Base-by-base conservation (phyloP, 1,140 invertebrate species). In the Hesperophylax magnus region DNA sequence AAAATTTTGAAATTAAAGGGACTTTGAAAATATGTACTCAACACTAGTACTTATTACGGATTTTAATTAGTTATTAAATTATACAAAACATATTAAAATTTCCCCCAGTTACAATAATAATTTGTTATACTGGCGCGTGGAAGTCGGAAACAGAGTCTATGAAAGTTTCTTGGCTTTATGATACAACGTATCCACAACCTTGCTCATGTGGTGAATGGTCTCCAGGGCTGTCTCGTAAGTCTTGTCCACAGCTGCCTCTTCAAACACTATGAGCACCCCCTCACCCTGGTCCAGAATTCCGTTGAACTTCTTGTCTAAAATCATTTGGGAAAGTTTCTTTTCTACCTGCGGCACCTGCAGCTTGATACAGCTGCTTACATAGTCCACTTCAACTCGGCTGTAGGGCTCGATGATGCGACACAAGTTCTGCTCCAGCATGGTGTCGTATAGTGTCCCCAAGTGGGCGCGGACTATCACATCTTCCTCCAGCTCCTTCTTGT, bases 271-370 rank as follows among this genome's bases (percentile, higher is more conserved):
- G 34, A 99, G 91, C 15, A 99, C 97, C 82, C 93, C 98, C 89
- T 97, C 97, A 71, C 98, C 98, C 91, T 99, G 99, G 91, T 99
- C 98, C 65, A 99, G 91, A 84, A 99, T 99, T 20, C 98, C 98
- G 91, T 95, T 93, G 83, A 99, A 94, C 89, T 99, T 99, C 84
- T 98, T 98, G 89, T 99, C 99, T 86, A 99, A 91, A 87, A 99
- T 99, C 99, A 99, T 99, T 89, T 99, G 98, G 27, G 98, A 99
- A 18, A 99, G 89, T 90, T 99, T 99, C 89, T 98, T 98, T 88
- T 99, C 99, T 61, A 99, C 98, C 91, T 95, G 94, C 69, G 95
- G 92, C 89, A 97, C 94, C 11, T 96, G 94, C 60, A 99, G 91
- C 86, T 97, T 95, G 90, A 99, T 99, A 79, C 86, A 87, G 60